Conservation (phyloP, 2,113 vertebrate genomes). For the Sturnira hondurensis region DNA sequence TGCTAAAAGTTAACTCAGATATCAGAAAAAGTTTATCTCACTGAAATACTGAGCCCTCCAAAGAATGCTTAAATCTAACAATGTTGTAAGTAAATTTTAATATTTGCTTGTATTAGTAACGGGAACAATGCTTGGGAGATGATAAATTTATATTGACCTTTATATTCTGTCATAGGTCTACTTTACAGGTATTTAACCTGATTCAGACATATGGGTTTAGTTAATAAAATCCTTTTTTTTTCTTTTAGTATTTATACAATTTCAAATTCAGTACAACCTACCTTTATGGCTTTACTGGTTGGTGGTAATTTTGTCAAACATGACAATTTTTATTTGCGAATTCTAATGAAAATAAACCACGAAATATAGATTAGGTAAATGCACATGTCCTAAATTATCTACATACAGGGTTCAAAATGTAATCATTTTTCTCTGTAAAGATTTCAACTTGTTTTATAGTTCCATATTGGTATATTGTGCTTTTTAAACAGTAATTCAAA, state of each 20-base stretch:
- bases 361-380: neutral
- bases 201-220: neutral
- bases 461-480: neutral
- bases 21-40: neutral
- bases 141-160: slow-evolving; percentile 21
- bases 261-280: neutral
- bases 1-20: neutral
- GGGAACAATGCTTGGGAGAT: neutral
- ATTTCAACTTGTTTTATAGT: slow-evolving; percentile 9
- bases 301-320: neutral
- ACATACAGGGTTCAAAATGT: neutral
- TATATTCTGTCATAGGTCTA: neutral
- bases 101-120: neutral
- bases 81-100: neutral
- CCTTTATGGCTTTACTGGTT: neutral
- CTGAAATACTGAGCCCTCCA: neutral
- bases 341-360: slow-evolving; percentile 4
- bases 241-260: neutral
- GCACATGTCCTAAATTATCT: neutral
- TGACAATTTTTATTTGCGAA: neutral
- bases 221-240: neutral
- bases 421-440: neutral
- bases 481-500: slow-evolving; percentile 13
- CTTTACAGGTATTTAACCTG: neutral
- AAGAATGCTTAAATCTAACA: neutral